Conservation (phyloP, 2,888 invertebrate genomes). For the Cantharis rufa region DNA sequence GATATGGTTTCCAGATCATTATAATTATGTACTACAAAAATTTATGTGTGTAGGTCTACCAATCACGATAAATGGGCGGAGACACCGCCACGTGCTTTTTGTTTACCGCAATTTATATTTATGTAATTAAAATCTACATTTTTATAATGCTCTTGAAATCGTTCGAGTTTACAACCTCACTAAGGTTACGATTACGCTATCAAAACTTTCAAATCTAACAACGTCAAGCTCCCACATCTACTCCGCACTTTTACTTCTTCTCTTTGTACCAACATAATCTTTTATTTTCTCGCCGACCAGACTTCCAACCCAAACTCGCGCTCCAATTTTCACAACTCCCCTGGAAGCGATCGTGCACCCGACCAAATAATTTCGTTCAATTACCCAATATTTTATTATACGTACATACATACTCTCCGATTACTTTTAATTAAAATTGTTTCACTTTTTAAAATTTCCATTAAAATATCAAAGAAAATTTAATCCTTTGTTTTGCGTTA, state of each 20-base stretch:
- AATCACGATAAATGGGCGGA: slow-evolving; percentile 36
- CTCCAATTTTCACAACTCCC: not conserved
- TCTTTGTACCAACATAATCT: not conserved
- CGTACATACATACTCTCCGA: not conserved
- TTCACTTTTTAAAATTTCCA: not conserved
- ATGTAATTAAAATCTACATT: slow-evolving; percentile 33
- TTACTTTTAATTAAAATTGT: not conserved
- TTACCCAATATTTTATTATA: not conserved
- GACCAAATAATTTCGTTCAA: not conserved
- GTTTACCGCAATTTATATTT: slow-evolving; percentile 39
- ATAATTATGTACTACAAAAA: slow-evolving; percentile 24
- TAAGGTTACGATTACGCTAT: not conserved
- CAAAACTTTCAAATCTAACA: not conserved
- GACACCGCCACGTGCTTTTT: slow-evolving; percentile 42
- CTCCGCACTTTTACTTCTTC: not conserved
- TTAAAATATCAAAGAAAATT: not conserved
- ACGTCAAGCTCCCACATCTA: not conserved
- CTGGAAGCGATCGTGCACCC: not conserved
- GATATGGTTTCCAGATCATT: slow-evolving; percentile 9
- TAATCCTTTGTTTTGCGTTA: not conserved
- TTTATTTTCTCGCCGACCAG: not conserved
- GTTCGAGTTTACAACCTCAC: not conserved
- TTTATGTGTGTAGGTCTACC: slow-evolving; percentile 35
- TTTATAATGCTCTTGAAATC: slow-evolving; percentile 6
- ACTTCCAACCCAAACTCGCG: not conserved